Percentiles rank a stretch among this genome's conserved stretches.
These are phyloP conservation scores for Atherinomorus stipes DNA, from an alignment of 2,113 vertebrate genomes.

Conservation along the genomic window DNA sequence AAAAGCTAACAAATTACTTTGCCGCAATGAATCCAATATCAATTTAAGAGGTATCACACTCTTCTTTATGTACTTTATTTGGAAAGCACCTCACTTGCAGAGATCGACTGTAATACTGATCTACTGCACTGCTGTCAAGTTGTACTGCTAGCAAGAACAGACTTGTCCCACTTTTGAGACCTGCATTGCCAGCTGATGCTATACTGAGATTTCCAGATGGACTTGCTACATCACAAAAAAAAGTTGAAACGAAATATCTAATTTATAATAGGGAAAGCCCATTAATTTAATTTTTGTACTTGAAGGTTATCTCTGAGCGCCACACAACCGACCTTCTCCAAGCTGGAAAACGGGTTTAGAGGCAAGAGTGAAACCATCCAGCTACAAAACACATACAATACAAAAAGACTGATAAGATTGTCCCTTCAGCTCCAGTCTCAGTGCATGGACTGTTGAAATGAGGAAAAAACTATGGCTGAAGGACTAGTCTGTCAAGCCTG, in stretches of 20 bases:
- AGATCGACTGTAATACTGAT: constrained; percentile 8
- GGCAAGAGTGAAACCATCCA: background rate
- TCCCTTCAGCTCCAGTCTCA: constrained; percentile 23
- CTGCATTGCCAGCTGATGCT: constrained; percentile 44
- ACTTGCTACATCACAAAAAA: constrained; percentile 13
- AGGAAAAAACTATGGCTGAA: constrained; percentile 42
- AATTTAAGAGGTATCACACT: background rate
- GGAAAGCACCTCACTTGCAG: background rate
- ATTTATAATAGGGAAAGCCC: background rate
- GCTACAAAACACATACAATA: background rate
- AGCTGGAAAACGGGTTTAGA: constrained; percentile 23
- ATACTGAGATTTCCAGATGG: constrained; percentile 52
- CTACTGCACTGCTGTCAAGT: constrained; percentile 29
- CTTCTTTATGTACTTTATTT: constrained; percentile 8
- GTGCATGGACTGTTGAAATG: constrained; percentile 21
- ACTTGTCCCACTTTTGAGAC: constrained; percentile 53
- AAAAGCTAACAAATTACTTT: too few species aligned
- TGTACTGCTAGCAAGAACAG: constrained; percentile 29
- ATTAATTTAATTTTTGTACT: background rate
- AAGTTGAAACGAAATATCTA: background rate
- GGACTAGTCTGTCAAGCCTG: constrained; percentile 39
- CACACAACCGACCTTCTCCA: background rate
- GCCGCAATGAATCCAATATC: background rate
- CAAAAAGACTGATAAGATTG: constrained; percentile 24
- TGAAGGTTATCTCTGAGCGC: background rate